These are phyloP conservation scores for Nowickia ferox DNA, from an alignment of 2,888 invertebrate species.

Conservation along the genomic window DNA sequence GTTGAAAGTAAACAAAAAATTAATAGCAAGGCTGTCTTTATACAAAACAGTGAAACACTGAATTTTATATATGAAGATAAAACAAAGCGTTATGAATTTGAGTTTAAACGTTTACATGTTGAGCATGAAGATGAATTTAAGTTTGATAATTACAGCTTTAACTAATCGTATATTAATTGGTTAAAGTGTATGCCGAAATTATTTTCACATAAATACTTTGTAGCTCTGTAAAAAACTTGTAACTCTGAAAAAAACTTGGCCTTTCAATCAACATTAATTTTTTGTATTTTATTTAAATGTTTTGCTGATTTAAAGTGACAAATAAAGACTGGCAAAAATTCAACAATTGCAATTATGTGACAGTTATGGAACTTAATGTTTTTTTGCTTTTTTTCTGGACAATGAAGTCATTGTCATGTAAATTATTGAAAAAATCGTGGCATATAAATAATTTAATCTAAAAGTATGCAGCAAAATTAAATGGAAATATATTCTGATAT, in stretches of 20 bases:
- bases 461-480: neutral
- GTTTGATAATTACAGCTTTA: too few relatives aligned
- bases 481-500: neutral
- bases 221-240: neutral
- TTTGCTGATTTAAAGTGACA: slow-evolving; percentile 5
- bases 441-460: neutral
- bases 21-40: too few relatives aligned
- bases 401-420: neutral
- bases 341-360: neutral
- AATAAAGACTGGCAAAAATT: neutral
- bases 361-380: neutral
- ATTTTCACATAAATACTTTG: too few relatives aligned
- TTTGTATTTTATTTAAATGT: neutral
- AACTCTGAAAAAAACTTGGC: neutral
- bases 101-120: too few relatives aligned
- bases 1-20: neutral
- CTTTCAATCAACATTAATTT: neutral
- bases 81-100: too few relatives aligned
- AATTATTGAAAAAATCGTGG: neutral
- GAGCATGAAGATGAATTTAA: too few relatives aligned
- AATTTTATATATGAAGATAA: too few relatives aligned
- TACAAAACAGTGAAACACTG: too few relatives aligned
- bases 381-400: neutral
- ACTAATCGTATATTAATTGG: too few relatives aligned
- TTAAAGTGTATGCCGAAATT: too few relatives aligned